Percentiles rank a stretch among this genome's conserved stretches.
Conservation (phyloP, 2,113 vertebrate species). For the Scophthalmus maximus region DNA sequence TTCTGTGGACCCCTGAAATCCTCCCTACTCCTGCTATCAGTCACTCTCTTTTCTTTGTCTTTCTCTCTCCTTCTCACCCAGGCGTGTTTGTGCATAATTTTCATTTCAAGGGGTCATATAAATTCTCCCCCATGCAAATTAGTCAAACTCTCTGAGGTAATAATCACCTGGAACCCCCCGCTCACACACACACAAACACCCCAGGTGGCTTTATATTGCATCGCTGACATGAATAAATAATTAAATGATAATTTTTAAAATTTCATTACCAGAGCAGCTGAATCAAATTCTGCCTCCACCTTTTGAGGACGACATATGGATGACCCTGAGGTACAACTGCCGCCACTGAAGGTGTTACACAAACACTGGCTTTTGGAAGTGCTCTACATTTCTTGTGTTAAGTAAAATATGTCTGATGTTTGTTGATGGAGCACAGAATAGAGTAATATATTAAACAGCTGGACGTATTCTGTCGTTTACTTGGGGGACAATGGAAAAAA, state of each 20-base stretch:
- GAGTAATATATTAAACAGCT: slow-evolving; percentile 8
- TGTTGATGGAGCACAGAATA: not conserved
- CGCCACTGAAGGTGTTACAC: slow-evolving; percentile 41
- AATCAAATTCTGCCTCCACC: slow-evolving; percentile 72
- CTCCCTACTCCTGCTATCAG: slow-evolving; percentile 28
- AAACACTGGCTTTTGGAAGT: slow-evolving; percentile 37
- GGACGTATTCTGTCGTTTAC: slow-evolving; percentile 7
- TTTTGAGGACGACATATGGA: slow-evolving; percentile 61
- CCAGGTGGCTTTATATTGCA: slow-evolving; percentile 63
- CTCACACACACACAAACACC: slow-evolving; percentile 51
- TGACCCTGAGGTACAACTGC: slow-evolving; percentile 76
- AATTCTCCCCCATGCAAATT: slow-evolving; percentile 77
- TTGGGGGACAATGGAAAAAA: slow-evolving; percentile 1
- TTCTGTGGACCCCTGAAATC: slow-evolving; percentile 38
- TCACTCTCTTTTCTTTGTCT: slow-evolving; percentile 49
- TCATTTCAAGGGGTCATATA: slow-evolving; percentile 73
- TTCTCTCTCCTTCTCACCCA: slow-evolving; percentile 33
- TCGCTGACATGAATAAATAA: slow-evolving; percentile 81
- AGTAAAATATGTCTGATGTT: not conserved
- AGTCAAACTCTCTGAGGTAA: slow-evolving; percentile 75
- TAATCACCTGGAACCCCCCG: slow-evolving; percentile 77
- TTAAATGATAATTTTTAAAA: slow-evolving; percentile 81
- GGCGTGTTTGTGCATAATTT: slow-evolving; percentile 69
- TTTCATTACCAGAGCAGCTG: slow-evolving; percentile 77
- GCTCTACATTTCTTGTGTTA: slow-evolving; percentile 14